Conservation (phyloP, 1,140 invertebrate genomes). For the Ridgeia piscesae region DNA sequence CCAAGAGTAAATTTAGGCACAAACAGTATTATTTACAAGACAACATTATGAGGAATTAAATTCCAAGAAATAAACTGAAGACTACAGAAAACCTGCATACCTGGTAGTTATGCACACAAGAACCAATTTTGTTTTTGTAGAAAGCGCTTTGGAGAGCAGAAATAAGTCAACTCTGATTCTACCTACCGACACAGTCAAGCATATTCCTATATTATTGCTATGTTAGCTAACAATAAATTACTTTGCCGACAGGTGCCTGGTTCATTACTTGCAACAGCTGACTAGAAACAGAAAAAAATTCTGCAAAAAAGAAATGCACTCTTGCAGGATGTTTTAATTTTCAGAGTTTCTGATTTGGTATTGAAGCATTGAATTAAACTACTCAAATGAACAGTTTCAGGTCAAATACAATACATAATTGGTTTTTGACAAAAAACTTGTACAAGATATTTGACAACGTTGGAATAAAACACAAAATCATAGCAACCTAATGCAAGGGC, state of each 20-base stretch:
- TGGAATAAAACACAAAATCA: too few species aligned
- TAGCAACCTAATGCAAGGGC: too few species aligned
- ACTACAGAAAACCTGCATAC: not conserved
- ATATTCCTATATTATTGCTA: not conserved
- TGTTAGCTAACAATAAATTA: not conserved
- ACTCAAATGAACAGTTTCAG: too few species aligned
- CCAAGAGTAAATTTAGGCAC: not conserved
- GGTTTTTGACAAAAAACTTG: too few species aligned
- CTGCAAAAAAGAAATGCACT: not conserved
- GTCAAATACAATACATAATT: too few species aligned
- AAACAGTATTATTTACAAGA: not conserved
- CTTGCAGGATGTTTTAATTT: not conserved
- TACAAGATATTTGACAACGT: too few species aligned
- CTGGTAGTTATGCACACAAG: not conserved
- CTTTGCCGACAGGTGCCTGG: not conserved
- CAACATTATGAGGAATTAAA: not conserved
- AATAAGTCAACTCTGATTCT: not conserved
- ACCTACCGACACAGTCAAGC: not conserved
- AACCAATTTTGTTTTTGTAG: not conserved
- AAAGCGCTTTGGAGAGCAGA: not conserved
- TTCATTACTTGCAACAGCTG: not conserved
- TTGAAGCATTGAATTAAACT: too few species aligned
- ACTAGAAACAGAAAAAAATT: not conserved
- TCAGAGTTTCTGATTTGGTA: too few species aligned
- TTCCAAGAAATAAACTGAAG: not conserved